These are phyloP conservation scores for Brachyopa scutellaris DNA, from an alignment of 2,888 invertebrate genomes.

Conservation along the genomic window DNA sequence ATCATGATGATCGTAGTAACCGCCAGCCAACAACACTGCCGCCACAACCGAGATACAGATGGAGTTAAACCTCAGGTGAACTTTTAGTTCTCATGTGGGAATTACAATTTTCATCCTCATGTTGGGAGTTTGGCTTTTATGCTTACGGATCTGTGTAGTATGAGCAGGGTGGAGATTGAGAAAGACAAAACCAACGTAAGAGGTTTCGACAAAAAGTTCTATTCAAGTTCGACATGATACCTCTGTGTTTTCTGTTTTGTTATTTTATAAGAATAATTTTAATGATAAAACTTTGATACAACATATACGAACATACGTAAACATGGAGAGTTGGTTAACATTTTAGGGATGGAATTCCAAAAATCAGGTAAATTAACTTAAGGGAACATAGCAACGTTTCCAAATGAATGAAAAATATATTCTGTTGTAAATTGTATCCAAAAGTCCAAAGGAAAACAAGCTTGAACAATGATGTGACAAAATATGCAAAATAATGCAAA, in stretches of 20 bases:
- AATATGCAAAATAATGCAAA: too few relatives aligned
- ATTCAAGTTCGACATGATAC: slow-evolving; percentile 49
- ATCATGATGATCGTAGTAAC: slow-evolving; percentile 63
- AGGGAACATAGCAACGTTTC: too few relatives aligned
- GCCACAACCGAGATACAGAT: slow-evolving; percentile 11
- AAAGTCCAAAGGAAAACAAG: too few relatives aligned
- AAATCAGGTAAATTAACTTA: too few relatives aligned
- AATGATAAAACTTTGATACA: slow-evolving; percentile 59
- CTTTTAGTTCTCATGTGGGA: slow-evolving; percentile 65
- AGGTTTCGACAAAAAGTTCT: slow-evolving; percentile 42
- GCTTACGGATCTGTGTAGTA: slow-evolving; percentile 25
- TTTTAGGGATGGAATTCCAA: too few relatives aligned
- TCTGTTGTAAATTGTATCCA: too few relatives aligned
- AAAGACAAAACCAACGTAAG: slow-evolving; percentile 26
- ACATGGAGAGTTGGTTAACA: too few relatives aligned
- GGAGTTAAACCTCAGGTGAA: slow-evolving; percentile 65
- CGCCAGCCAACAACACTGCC: slow-evolving; percentile 13
- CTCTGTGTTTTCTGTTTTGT: slow-evolving; percentile 52
- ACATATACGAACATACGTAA: too few relatives aligned
- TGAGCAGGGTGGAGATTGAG: slow-evolving; percentile 21
- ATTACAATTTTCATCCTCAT: slow-evolving; percentile 45
- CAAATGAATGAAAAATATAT: too few relatives aligned
- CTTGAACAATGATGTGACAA: too few relatives aligned
- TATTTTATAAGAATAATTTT: slow-evolving; percentile 53
- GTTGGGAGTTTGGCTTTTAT: slow-evolving; percentile 51